Evolutionary conservation across 2,888 invertebrate species (phyloP), one percentile per base, ranked within the genome.

Genomic region (Dendrolimus houi): DNA sequence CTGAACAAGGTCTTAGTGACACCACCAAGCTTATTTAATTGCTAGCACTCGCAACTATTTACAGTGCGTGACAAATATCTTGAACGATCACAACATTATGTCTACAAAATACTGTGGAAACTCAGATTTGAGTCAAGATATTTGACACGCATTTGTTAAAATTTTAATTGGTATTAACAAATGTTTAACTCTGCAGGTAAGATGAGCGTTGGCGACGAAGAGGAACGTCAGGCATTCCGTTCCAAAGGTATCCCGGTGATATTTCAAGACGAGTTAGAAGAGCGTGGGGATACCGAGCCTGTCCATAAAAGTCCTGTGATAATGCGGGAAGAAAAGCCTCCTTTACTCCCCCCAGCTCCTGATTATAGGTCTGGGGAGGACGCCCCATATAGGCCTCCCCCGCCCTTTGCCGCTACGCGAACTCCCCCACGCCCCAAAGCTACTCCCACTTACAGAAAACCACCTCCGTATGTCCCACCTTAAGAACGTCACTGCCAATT

Each of bases 381-480:
- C 67, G 96, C 96, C 63, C 97, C 97, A 59, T 97, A 98, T 84
- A 96, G 97, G 71, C 97, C 97, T 17, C 98, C 98, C 13, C 97
- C 97, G 8, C 97, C 97, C 65, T 96, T 95, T 81, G 93, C 95
- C 52, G 92, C 94, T 59, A 91, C 92, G 3, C 94, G 96, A 68
- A 96, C 96, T 61, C 94, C 94, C 59, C 94, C 94, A 71, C 92
- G 95, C 67, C 96, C 96, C 57, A 96, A 95, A 74, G 94, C 96
- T 60, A 96, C 96, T 55, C 97, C 97, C 62, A 96, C 97, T 70
- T 97, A 98, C 92, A 94, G 98, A 77, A 97, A 97, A 87, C 98
- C 98, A 56, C 98, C 98, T 62, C 98, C 98, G 52, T 98, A 99
- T 87, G 98, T 98, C 73, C 98, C 98, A 70, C 98, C 98, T 88